Percentiles rank a stretch among this genome's conserved stretches.
phyloP scores from a whole-genome alignment of 2,113 vertebrate species.

The Phaetusa simplex region DNA sequence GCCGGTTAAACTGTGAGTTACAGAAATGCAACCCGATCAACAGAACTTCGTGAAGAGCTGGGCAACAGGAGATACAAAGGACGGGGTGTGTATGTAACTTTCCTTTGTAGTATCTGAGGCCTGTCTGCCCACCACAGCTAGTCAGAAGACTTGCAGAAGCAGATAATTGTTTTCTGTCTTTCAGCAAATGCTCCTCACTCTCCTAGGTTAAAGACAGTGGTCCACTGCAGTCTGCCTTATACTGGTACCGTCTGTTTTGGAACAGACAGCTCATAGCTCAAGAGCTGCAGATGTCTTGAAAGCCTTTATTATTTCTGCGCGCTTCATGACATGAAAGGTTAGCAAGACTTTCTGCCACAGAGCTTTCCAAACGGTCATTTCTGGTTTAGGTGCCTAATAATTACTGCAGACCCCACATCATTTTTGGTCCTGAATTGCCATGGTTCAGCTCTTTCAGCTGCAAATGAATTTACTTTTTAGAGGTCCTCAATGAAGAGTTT shows the following conservation, averaged over 20 bases:
- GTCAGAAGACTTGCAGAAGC: neutral
- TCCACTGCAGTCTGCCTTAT: neutral
- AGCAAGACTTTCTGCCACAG: neutral
- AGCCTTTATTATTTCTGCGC: neutral
- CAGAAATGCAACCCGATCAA: neutral
- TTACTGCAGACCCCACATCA: neutral
- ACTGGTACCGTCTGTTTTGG: neutral
- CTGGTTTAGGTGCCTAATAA: neutral
- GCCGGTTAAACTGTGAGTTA: neutral
- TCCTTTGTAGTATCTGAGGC: neutral
- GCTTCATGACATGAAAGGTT: neutral
- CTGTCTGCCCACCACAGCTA: neutral
- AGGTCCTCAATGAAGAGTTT: neutral
- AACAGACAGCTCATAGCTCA: neutral
- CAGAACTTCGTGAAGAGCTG: neutral
- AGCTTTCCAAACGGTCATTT: neutral
- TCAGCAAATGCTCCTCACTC: neutral
- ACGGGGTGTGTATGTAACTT: rapidly evolving
- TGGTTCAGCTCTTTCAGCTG: neutral
- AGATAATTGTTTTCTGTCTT: neutral
- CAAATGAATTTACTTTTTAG: neutral
- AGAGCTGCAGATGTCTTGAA: neutral
- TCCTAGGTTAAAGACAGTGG: neutral
- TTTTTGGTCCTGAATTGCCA: neutral
- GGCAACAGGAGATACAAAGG: neutral